Evolutionary conservation across 2,113 vertebrate species (phyloP).

Genomic region (Urocitellus parryii): DNA sequence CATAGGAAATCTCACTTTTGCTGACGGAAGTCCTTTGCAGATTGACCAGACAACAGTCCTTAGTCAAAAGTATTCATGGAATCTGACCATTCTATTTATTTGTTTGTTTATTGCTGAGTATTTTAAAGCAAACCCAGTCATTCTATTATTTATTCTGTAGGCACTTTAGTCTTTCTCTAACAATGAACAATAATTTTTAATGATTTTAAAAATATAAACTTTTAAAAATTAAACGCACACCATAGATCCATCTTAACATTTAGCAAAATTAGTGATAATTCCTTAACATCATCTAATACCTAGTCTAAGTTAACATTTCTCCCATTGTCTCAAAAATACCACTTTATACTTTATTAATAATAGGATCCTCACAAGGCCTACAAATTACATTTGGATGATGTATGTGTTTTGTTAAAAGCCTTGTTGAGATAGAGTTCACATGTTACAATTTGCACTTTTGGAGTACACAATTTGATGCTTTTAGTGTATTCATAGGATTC

Average conservation of each 20-base stretch:
- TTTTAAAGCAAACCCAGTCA: not conserved
- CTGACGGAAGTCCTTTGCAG: not conserved
- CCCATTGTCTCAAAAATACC: not conserved
- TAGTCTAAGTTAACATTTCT: not conserved
- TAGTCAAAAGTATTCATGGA: not conserved
- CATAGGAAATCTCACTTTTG: not conserved
- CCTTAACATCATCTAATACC: not conserved
- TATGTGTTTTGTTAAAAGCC: not conserved
- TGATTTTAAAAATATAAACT: not conserved
- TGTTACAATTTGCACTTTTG: not conserved
- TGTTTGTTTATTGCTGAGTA: not conserved
- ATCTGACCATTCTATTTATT: not conserved
- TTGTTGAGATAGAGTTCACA: not conserved
- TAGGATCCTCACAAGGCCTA: not conserved
- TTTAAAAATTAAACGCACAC: not conserved
- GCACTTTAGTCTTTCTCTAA: constrained; percentile 1
- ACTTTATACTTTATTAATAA: not conserved
- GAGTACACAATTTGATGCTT: not conserved
- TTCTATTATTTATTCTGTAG: not conserved
- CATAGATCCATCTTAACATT: not conserved
- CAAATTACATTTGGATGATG: not conserved
- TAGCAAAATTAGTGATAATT: not conserved
- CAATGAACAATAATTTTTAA: not conserved
- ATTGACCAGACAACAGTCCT: not conserved
- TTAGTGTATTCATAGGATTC: not conserved